Evolutionary conservation across 35 echinoderm and acorn worm species (phyloP).

Genomic region (Apostichopus japonicus): DNA sequence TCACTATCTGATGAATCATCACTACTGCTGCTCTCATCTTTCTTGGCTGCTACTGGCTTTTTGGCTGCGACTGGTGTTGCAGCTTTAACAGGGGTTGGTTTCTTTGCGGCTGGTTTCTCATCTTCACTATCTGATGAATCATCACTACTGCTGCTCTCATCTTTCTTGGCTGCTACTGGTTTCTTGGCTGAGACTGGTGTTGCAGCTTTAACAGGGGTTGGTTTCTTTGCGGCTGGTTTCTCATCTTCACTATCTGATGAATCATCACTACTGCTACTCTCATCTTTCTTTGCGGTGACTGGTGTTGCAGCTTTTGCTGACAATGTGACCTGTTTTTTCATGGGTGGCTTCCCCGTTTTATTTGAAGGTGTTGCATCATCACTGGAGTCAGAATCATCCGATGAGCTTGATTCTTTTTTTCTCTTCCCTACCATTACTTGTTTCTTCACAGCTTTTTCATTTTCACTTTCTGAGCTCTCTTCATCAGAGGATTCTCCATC

Average conservation of each 20-base stretch:
- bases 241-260: conserved; percentile 44
- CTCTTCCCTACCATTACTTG: conserved; percentile 5
- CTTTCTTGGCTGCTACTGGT: not conserved
- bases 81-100: not conserved
- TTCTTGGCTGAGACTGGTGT: not conserved
- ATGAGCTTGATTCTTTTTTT: conserved; percentile 8
- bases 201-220: not conserved
- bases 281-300: not conserved
- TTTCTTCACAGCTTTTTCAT: not conserved
- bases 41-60: not conserved
- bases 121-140: conserved; percentile 30
- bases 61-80: not conserved
- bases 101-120: not conserved
- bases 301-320: not conserved
- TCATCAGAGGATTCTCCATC: conserved; percentile 1
- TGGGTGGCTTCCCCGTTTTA: not conserved
- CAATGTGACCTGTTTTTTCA: not conserved
- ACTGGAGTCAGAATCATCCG: not conserved
- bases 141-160: not conserved
- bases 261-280: conserved; percentile 1
- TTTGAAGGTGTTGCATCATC: not conserved
- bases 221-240: conserved; percentile 12
- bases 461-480: not conserved
- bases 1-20: conserved; percentile 24
- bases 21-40: not conserved